Evolutionary conservation across 2,113 vertebrate genomes (phyloP).

Genomic region (Corynorhinus townsendii): DNA sequence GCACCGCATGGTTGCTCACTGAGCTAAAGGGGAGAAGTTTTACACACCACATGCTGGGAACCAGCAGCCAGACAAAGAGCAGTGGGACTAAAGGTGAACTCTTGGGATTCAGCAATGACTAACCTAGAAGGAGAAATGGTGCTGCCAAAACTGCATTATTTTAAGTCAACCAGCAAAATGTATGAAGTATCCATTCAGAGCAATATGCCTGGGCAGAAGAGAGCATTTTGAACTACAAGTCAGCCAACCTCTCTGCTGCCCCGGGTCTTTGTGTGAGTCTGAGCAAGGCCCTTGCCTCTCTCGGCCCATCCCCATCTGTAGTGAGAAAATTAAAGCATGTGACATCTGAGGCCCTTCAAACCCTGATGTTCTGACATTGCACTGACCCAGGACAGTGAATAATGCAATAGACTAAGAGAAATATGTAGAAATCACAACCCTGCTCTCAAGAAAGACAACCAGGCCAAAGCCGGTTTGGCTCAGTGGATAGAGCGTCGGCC

Average conservation of each 20-base stretch:
- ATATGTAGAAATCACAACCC: background rate
- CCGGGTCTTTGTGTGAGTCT: background rate
- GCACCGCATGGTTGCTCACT: background rate
- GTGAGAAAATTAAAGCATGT: background rate
- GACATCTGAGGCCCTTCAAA: background rate
- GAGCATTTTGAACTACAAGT: background rate
- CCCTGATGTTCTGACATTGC: background rate
- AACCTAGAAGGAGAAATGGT: background rate
- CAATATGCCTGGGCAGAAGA: background rate
- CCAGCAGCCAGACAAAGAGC: background rate
- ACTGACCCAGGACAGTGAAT: background rate
- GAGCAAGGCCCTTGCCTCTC: background rate
- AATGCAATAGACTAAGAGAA: background rate
- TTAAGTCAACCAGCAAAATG: background rate
- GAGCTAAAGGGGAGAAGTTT: background rate
- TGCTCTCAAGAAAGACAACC: background rate
- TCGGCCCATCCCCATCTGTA: background rate
- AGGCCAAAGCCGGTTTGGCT: too few species aligned
- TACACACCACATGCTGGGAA: background rate
- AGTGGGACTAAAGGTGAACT: background rate
- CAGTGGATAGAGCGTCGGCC: too few species aligned
- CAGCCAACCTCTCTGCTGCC: background rate
- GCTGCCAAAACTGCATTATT: background rate
- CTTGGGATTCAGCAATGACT: background rate
- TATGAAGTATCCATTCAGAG: background rate